A percentile compares a stretch with the other conserved stretches of the same genome.
These are phyloP conservation scores for Vesta saturnalis DNA, from an alignment of 2,888 invertebrate genomes.

Conservation along the genomic window DNA sequence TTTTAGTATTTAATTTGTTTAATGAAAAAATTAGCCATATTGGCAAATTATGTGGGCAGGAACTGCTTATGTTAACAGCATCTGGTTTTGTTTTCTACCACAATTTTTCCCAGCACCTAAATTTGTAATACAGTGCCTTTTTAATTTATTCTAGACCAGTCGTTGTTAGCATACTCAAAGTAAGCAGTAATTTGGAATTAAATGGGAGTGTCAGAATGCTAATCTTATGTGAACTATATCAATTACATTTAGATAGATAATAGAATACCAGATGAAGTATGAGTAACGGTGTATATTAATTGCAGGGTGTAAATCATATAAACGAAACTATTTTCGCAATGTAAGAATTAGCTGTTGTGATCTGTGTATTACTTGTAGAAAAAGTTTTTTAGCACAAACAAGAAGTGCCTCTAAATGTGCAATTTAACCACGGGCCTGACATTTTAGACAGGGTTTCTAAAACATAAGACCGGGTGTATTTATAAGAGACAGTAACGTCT, in stretches of 20 bases:
- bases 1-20: conserved; percentile 54
- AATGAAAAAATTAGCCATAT: background rate
- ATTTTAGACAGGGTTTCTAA: conserved; percentile 59
- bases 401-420: conserved; percentile 63
- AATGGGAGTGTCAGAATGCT: background rate
- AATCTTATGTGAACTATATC: conserved; percentile 17
- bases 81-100: background rate
- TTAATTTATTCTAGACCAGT: background rate
- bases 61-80: conserved; percentile 7
- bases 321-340: conserved; percentile 34
- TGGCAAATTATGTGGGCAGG: background rate
- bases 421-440: conserved; percentile 62
- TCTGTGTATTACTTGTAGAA: conserved; percentile 26
- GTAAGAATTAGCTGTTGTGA: conserved; percentile 36
- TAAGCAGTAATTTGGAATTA: background rate
- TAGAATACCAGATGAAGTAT: conserved; percentile 23
- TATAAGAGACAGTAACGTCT: conserved; percentile 44
- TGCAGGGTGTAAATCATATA: conserved; percentile 35
- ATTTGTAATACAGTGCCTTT: conserved; percentile 6
- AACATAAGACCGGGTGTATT: conserved; percentile 49
- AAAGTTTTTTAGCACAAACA: conserved; percentile 51
- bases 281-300: conserved; percentile 34
- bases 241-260: conserved; percentile 21
- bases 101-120: background rate
- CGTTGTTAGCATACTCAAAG: background rate